Conservation (phyloP, 2,888 invertebrate genomes). For the Syrphus vitripennis region DNA sequence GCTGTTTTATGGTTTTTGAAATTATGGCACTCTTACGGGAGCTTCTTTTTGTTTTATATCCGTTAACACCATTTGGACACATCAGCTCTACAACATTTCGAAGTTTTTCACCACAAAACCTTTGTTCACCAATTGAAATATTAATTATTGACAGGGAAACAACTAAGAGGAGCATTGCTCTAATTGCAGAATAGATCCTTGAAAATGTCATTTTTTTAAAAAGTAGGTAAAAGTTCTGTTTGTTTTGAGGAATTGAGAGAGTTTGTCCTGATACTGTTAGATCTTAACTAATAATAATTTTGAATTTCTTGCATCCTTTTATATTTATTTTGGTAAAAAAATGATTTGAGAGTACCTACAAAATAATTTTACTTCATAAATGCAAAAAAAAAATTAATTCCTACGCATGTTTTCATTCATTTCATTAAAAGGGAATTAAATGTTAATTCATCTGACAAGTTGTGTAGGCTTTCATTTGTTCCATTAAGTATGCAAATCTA, state of each 20-base stretch:
- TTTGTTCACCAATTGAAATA: background rate
- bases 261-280: background rate
- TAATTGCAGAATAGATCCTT: background rate
- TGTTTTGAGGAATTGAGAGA: background rate
- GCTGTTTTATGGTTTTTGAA: background rate
- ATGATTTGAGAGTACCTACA: background rate
- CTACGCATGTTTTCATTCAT: too few relatives aligned
- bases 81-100: slow-evolving; percentile 27
- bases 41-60: slow-evolving; percentile 20
- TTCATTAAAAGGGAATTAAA: slow-evolving; percentile 3
- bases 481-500: slow-evolving; percentile 62
- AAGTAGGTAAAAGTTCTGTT: background rate
- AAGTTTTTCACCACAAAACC: slow-evolving; percentile 14
- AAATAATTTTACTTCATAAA: background rate
- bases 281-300: background rate
- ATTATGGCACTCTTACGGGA: slow-evolving; percentile 5
- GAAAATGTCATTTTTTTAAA: slow-evolving; percentile 2
- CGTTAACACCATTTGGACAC: slow-evolving; percentile 24
- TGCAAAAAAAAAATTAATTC: too few relatives aligned
- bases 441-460: slow-evolving; percentile 47
- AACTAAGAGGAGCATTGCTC: background rate
- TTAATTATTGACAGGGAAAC: background rate
- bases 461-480: slow-evolving; percentile 57
- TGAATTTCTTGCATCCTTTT: background rate
- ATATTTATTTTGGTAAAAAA: background rate